Conservation (phyloP, 1,140 invertebrate species). For the Macrobrachium rosenbergii region DNA sequence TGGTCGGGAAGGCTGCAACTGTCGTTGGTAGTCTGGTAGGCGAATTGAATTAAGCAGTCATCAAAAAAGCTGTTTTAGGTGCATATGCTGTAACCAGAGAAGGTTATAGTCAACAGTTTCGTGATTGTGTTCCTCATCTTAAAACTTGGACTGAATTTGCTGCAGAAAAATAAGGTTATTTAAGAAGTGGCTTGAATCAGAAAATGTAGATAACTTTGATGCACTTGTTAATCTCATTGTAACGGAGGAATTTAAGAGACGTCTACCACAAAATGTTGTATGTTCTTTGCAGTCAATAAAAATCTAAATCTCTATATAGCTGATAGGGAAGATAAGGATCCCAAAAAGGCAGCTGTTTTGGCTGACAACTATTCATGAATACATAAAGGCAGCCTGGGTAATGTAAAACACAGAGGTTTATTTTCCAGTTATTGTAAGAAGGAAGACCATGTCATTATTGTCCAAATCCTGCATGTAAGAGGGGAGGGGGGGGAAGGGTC, state of each 20-base stretch:
- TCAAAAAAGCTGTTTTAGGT: no score
- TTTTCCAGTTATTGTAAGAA: no score
- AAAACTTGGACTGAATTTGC: slow-evolving; percentile 9
- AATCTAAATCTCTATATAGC: not conserved
- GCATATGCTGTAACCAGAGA: no score
- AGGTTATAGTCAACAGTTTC: slow-evolving; percentile 12
- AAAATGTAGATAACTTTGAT: not conserved
- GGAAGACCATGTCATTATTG: no score
- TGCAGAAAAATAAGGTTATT: slow-evolving; percentile 1
- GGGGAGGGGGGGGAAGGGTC: no score
- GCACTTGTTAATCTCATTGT: not conserved
- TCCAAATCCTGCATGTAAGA: no score
- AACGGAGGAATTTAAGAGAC: slow-evolving; percentile 5
- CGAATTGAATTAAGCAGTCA: no score
- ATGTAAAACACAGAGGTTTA: no score
- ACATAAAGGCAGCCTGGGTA: no score
- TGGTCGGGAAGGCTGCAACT: no score
- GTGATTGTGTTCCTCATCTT: not conserved
- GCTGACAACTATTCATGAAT: not conserved
- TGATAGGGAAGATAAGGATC: not conserved
- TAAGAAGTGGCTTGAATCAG: slow-evolving; percentile 6
- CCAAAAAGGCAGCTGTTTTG: not conserved
- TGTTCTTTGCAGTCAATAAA: no score
- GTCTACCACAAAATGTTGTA: not conserved
- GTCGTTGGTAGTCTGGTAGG: no score